Evolutionary conservation across 2,888 invertebrate species (phyloP).

Genomic region (Geophilus truncorum): DNA sequence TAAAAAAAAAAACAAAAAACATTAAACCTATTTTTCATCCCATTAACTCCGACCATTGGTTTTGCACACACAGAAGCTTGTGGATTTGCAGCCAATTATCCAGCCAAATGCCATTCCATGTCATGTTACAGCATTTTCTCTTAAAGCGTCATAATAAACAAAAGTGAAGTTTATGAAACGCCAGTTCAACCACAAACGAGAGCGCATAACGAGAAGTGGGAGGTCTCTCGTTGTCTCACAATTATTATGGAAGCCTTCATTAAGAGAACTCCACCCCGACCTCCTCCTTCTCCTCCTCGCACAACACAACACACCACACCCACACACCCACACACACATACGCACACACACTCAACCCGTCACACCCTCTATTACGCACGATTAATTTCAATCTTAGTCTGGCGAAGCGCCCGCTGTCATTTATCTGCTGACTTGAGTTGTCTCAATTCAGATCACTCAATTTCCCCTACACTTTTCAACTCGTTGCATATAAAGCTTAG

Average conservation of each 20-base stretch:
- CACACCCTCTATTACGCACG: constrained; percentile 18
- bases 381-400: constrained; percentile 27
- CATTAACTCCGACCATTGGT: neutral
- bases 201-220: constrained; percentile 21
- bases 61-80: neutral
- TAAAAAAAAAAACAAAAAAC: neutral
- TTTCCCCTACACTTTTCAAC: neutral
- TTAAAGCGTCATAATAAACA: constrained; percentile 6
- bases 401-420: constrained; percentile 2
- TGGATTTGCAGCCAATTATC: constrained; percentile 21
- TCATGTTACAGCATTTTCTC: neutral
- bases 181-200: constrained; percentile 27
- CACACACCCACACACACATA: neutral
- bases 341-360: neutral
- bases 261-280: neutral
- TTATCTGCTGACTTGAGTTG: constrained; percentile 7
- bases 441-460: neutral
- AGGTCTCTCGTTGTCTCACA: constrained; percentile 21
- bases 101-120: neutral
- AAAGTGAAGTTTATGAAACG: constrained; percentile 25
- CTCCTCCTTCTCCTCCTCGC: neutral
- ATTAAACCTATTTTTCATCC: neutral
- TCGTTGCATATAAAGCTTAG: neutral
- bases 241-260: constrained; percentile 22
- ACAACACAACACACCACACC: no score